A percentile compares a stretch with the other conserved stretches of the same genome.
Conservation (phyloP, 1,140 invertebrate genomes). For the Amphibalanus amphitrite region DNA sequence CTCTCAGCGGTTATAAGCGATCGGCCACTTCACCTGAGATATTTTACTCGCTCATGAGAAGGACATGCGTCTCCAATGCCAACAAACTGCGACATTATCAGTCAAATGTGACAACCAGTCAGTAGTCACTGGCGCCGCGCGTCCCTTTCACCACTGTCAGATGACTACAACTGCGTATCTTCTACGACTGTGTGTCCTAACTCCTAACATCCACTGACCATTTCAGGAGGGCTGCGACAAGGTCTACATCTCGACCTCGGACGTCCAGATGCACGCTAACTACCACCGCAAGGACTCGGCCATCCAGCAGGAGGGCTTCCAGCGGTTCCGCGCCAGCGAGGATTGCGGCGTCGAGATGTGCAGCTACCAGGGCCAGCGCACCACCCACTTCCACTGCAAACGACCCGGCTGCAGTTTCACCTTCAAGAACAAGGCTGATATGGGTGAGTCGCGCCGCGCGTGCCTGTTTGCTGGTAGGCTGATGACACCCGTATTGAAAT, state of each 20-base stretch:
- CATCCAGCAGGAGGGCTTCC: slow-evolving; percentile 92
- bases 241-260: slow-evolving; percentile 94
- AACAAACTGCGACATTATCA: too few species aligned
- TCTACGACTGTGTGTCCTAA: too few species aligned
- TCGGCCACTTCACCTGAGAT: too few species aligned
- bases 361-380: slow-evolving; percentile 82
- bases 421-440: slow-evolving; percentile 98
- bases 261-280: slow-evolving; percentile 98
- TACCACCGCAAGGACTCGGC: slow-evolving; percentile 95
- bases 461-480: not conserved
- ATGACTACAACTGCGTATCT: too few species aligned
- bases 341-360: slow-evolving; percentile 73
- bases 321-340: slow-evolving; percentile 75
- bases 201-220: too few species aligned
- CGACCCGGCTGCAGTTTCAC: slow-evolving; percentile 77
- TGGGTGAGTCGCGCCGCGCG: slow-evolving; percentile 52
- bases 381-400: slow-evolving; percentile 93
- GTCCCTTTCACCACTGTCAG: too few species aligned
- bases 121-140: too few species aligned
- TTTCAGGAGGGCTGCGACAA: slow-evolving; percentile 77
- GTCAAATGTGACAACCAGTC: too few species aligned
- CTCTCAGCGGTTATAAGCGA: too few species aligned
- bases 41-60: too few species aligned
- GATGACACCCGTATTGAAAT: not conserved
- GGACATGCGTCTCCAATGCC: too few species aligned